Evolutionary conservation across 2,113 vertebrate genomes (phyloP).

Genomic region (Silurus meridionalis): DNA sequence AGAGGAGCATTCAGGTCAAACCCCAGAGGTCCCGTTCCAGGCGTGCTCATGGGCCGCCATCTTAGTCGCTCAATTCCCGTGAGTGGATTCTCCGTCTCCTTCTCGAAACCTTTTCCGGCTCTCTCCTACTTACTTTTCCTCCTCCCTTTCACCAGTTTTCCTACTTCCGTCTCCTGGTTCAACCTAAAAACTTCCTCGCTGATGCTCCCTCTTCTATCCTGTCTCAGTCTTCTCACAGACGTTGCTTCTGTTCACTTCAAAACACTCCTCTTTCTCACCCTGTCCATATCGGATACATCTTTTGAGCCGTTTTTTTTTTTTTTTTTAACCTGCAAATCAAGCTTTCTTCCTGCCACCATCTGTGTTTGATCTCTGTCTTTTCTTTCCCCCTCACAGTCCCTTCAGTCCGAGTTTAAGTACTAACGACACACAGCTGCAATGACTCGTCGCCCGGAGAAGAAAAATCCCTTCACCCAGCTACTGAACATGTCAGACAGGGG

Average conservation of each 20-base stretch:
- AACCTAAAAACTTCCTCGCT: not conserved
- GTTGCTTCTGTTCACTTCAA: not conserved
- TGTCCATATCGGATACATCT: not conserved
- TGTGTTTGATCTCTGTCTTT: conserved; percentile 61
- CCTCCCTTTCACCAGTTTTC: not conserved
- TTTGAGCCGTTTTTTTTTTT: not conserved
- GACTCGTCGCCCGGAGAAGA: conserved; percentile 46
- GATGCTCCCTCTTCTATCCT: not conserved
- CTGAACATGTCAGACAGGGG: not conserved
- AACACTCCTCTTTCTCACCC: not conserved
- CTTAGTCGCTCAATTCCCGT: conserved; percentile 82
- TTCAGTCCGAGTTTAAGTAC: conserved; percentile 84
- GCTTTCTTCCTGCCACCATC: not conserved
- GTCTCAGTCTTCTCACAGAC: not conserved
- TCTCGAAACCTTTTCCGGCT: not conserved
- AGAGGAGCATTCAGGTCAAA: conserved; percentile 61
- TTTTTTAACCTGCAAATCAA: not conserved
- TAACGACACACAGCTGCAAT: conserved; percentile 71
- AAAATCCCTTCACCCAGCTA: not conserved
- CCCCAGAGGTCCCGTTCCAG: conserved; percentile 62
- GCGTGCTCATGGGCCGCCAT: conserved; percentile 71
- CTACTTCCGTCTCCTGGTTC: not conserved
- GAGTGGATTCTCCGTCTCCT: conserved; percentile 66
- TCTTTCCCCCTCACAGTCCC: conserved; percentile 73
- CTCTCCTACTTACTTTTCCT: not conserved